Conservation (phyloP, 2,113 vertebrate species). For the Meleagris gallopavo region DNA sequence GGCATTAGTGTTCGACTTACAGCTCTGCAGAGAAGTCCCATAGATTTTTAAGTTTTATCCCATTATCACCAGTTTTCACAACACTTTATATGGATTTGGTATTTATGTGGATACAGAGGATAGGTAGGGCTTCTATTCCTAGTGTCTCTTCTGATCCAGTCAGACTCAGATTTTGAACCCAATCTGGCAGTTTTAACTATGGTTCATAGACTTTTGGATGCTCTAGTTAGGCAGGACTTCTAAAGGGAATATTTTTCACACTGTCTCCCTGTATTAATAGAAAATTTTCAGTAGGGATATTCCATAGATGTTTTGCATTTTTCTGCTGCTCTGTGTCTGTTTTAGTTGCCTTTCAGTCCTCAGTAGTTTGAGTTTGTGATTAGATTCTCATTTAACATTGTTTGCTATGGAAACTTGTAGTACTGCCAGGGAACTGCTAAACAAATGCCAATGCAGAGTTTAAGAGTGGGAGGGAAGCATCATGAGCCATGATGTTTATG, state of each 20-base stretch:
- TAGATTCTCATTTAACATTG: not conserved
- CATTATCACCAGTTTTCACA: not conserved
- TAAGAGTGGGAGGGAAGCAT: constrained; percentile 2
- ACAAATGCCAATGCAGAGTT: not conserved
- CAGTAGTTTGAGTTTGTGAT: not conserved
- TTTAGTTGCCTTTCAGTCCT: not conserved
- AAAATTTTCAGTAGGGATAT: not conserved
- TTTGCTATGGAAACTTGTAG: constrained; percentile 51
- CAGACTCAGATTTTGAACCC: not conserved
- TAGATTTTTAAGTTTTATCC: not conserved
- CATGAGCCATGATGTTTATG: constrained; percentile 3
- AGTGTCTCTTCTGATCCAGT: not conserved
- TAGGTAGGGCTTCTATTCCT: not conserved
- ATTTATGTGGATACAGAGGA: not conserved
- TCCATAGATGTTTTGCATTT: constrained; percentile 29
- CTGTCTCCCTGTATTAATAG: not conserved
- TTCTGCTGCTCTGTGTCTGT: not conserved
- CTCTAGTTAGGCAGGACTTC: not conserved
- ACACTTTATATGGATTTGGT: not conserved
- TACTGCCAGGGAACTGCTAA: constrained; percentile 11
- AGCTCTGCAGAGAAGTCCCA: not conserved
- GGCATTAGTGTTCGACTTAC: not conserved
- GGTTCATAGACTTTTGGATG: not conserved
- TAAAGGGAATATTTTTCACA: not conserved
- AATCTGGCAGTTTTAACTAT: not conserved